A percentile compares a stretch with the other conserved stretches of the same genome.
phyloP scores from a whole-genome alignment of 92 coral and sea anemone species.

The Actinostola sp. region DNA sequence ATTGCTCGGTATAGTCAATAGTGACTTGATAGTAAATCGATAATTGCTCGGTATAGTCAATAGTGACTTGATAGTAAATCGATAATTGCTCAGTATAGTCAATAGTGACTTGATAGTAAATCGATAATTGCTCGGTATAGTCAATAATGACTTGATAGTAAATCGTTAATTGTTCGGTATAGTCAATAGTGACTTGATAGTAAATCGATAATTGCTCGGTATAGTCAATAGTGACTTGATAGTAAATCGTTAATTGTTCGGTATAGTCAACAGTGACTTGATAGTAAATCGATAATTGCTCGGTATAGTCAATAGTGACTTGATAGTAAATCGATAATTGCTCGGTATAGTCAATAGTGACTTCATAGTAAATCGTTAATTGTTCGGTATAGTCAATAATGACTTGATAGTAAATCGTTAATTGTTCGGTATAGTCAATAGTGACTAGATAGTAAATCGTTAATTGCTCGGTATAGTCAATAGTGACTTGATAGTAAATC shows the following conservation, averaged over 20 bases:
- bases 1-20: background rate
- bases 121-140: background rate
- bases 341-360: no score
- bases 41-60: background rate
- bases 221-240: no score
- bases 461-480: background rate
- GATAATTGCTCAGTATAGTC: background rate
- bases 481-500: no score
- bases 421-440: background rate
- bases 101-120: no score
- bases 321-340: background rate
- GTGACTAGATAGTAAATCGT: no score
- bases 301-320: no score
- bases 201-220: background rate
- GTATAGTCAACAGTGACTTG: no score
- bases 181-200: no score
- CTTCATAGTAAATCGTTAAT: background rate
- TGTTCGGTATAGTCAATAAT: no score
- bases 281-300: background rate
- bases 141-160: no score
- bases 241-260: background rate
- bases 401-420: background rate
- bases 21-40: no score
- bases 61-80: no score
- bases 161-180: background rate